Base-by-base conservation (phyloP, 2,888 invertebrate species). In the Ptychoptera albimana region DNA sequence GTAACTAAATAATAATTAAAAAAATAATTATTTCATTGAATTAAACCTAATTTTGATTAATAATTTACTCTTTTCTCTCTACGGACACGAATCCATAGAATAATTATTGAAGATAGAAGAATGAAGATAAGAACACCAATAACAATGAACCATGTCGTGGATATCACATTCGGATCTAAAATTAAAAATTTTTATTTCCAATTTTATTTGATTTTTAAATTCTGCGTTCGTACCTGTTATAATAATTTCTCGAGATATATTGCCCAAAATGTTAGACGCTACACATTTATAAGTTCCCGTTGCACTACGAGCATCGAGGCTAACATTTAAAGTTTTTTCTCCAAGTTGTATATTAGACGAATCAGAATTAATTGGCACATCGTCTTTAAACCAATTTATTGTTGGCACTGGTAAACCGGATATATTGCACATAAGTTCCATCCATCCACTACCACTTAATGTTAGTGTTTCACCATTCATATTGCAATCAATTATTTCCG, bases 321-420 rank as follows among this genome's bases (percentile, higher is more conserved):
- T 64, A 1, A 64, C 51, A 10, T 53, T 50, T 1, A 60, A 8
- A 7, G 9, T 11, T 11, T 32, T 32, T n/a, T 4, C 11, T 8
- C 61, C 2, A 37, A 6, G 37, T 10, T 12, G 3, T 12, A 12
- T 37, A 4, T 12, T n/a, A 6, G 9, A 3, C 9, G 9, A 37
- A n/a, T 12, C 9, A 6, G 3, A 6, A 1, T 9, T 29, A 9
- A 62, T 15, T 30, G 52, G 51, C 1, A 52, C 50, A 13, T 57
- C 59, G 38, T 64, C 84, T 72, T 82, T 82, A 50, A 64, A 74
- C 87, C 87, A 87, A 1, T 58, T 60, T 1, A 86, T 68, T 1
- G 50, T 58, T 0, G 86, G 83, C 40, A 67, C 69, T 0, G 83
- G 83, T 32, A 77, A 69, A 3, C 75, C 77, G 34, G 56, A 56